Evolutionary conservation across 1,140 invertebrate genomes (phyloP), one percentile per base, ranked within the genome.

Genomic region (Calliopsis andreniformis): DNA sequence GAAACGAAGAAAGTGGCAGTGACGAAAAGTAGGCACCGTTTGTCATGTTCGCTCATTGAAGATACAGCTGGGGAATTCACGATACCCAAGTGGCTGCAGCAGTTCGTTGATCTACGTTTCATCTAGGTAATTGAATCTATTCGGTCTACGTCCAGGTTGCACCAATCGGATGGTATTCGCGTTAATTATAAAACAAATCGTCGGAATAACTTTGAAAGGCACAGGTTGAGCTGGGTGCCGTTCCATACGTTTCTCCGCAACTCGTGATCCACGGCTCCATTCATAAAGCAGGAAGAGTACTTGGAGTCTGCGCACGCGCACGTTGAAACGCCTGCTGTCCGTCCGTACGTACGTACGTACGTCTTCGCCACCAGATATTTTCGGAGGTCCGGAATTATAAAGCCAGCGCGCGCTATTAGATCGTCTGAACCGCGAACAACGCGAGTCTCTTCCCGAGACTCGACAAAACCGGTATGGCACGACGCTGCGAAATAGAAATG

Each of bases 231-330:
- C 49, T 59, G 75, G 63, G 49, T 3, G 35, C 25, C 56, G 63
- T 69, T 67, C 42, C 59, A 18, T 30, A 42, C 47, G 56, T 70
- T 70, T 71, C 56, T 53, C 64, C 55, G 7, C 53, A 23, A 49
- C 70, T 62, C 62, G 64, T 30, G 32, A 55, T 66, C 59, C 56
- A 78, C 47, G 32, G 28, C 45, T 73, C 78, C 55, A 77, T 84
- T 67, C 59, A 76, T 76, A 73, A 73, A 67, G 64, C 63, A 79
- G 66, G 59, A 78, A 76, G 20, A 32, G 53, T 25, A 49, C 58
- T 39, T 39, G 42, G 28, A 47, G 42, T 55, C 14, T 32, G 61
- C 70, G 42, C 56, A 64, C 32, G 71, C 55, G 66, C 28, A n/a
- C n/a, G 16, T 47, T 23, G 14, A 35, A 47, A 53, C 43, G 53